These are phyloP conservation scores for Salvelinus sp. DNA, from an alignment of 2,113 vertebrate species.

Conservation along the genomic window DNA sequence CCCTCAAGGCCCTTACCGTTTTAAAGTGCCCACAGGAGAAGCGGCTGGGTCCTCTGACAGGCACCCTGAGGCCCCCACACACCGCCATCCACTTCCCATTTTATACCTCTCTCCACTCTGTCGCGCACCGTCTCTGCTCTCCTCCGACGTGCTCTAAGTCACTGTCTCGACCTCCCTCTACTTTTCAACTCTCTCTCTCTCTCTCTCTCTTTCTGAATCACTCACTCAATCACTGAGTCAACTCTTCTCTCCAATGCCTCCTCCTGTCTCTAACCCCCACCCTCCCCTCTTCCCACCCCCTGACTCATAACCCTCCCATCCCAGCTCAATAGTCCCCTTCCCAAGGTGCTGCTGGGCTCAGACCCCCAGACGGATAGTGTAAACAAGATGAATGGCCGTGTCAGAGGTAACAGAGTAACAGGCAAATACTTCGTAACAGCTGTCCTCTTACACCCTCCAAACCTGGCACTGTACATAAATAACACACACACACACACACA, in stretches of 20 bases:
- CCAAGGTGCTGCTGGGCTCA: constrained; percentile 1
- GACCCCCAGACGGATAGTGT: constrained; percentile 9
- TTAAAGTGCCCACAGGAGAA: constrained; percentile 84
- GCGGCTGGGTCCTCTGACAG: constrained; percentile 79
- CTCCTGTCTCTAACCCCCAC: neutral
- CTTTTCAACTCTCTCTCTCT: neutral
- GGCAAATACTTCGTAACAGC: neutral
- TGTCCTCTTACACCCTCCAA: constrained; percentile 28
- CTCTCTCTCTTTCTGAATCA: constrained; percentile 7
- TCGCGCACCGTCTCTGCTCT: no score
- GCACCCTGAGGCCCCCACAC: constrained; percentile 69
- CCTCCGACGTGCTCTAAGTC: no score
- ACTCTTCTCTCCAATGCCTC: constrained; percentile 3
- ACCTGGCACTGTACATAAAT: constrained; percentile 52
- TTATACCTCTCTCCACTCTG: no score
- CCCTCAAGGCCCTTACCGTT: constrained; percentile 77
- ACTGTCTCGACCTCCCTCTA: no score
- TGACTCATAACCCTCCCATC: constrained; percentile 16
- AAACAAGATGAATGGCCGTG: constrained; percentile 30
- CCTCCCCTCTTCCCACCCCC: constrained; percentile 15
- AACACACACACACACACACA: neutral
- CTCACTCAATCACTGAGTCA: neutral
- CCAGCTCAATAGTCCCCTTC: neutral
- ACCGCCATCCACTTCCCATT: constrained; percentile 67
- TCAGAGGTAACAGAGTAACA: neutral